Conservation (phyloP, 23 tunicate genomes). For the Halocynthia roretzi region DNA sequence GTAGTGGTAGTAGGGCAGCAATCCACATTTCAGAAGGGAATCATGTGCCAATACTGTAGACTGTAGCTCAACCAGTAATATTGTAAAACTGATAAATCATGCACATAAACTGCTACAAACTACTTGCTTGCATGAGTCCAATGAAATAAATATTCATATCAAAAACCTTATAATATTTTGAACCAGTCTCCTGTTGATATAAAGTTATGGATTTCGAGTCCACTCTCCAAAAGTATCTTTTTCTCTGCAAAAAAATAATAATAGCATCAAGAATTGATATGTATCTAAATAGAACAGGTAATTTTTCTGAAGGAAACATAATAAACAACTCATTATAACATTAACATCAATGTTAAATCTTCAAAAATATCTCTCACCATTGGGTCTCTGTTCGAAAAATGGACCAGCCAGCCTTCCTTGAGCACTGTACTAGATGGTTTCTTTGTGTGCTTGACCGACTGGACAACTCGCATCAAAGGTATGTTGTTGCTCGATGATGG, state of each 20-base stretch:
- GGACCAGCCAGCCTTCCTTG: conserved; percentile 92
- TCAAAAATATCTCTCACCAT: conserved; percentile 47
- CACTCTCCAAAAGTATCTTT: conserved; percentile 91
- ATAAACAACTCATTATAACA: background rate
- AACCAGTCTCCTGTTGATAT: conserved; percentile 75
- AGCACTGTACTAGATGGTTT: conserved; percentile 71
- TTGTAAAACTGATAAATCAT: no score
- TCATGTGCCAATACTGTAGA: no score
- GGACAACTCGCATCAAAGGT: conserved; percentile 88
- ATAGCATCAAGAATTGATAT: background rate
- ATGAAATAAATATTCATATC: no score
- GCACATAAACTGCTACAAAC: no score
- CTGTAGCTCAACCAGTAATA: no score
- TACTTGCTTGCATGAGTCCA: no score
- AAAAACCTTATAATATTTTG: conserved; percentile 72
- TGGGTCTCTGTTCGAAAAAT: conserved; percentile 79
- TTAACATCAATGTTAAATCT: background rate
- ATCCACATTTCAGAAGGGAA: no score
- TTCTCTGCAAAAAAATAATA: conserved; percentile 33
- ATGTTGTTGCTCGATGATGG: conserved; percentile 32
- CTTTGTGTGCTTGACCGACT: conserved; percentile 80
- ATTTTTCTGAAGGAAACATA: background rate
- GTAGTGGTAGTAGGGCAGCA: no score
- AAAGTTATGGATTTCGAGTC: conserved; percentile 86
- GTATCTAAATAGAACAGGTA: background rate